phyloP scores from a whole-genome alignment of 2,888 invertebrate genomes.

The Dioctria rufipes region DNA sequence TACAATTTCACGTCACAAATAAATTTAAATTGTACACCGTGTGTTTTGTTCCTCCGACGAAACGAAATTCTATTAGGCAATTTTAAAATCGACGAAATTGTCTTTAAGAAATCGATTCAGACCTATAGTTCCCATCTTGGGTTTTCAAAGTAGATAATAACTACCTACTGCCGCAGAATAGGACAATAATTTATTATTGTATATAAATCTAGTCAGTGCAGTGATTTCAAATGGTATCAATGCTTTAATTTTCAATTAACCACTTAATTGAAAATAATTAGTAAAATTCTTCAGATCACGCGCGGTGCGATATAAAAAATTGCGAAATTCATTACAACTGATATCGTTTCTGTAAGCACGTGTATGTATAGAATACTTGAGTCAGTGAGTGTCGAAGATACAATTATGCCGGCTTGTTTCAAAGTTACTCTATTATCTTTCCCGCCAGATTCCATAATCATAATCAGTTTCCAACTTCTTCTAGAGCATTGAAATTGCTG shows the following conservation, averaged over 20 bases:
- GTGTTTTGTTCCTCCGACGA: neutral
- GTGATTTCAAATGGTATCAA: slow-evolving; percentile 6
- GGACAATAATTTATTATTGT: too few species aligned
- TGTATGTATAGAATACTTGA: neutral
- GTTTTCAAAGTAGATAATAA: too few species aligned
- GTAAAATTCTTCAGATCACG: slow-evolving; percentile 10
- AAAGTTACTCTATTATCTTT: neutral
- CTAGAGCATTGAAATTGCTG: too few species aligned
- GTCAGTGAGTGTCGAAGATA: neutral
- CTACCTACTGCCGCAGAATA: too few species aligned
- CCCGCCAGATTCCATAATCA: neutral
- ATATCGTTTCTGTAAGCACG: slow-evolving; percentile 18
- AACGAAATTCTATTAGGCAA: slow-evolving; percentile 43
- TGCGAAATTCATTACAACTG: slow-evolving; percentile 8
- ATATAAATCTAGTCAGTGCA: neutral
- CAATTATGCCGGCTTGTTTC: slow-evolving; percentile 18
- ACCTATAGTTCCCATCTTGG: neutral
- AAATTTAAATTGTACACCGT: slow-evolving; percentile 16
- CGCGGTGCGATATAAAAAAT: neutral
- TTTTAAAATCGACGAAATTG: slow-evolving; percentile 40
- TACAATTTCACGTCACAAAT: slow-evolving; percentile 52
- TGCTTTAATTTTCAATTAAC: slow-evolving; percentile 38
- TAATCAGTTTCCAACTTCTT: too few species aligned
- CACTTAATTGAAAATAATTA: slow-evolving; percentile 29
- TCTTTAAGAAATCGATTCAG: neutral